Conservation (phyloP, 2,888 invertebrate genomes). For the Aelia acuminata region DNA sequence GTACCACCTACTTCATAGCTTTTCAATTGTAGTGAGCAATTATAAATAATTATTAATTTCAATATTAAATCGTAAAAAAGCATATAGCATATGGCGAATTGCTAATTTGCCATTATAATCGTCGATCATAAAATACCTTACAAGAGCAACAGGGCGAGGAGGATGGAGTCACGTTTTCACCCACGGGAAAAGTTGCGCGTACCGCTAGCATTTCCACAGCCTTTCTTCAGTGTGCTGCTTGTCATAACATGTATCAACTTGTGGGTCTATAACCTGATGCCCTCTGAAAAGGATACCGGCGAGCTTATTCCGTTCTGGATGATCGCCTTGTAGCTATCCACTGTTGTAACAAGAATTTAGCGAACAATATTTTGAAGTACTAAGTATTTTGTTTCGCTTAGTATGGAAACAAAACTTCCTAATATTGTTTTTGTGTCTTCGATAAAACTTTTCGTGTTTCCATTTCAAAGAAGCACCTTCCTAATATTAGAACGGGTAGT, state of each 20-base stretch:
- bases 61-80: neutral
- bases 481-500: no score
- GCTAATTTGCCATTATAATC: neutral
- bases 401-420: no score
- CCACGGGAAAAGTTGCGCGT: neutral
- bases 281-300: neutral
- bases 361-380: no score
- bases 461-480: no score
- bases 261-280: neutral
- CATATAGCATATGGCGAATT: neutral
- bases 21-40: no score
- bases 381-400: no score
- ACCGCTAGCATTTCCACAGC: constrained; percentile 34
- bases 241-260: neutral
- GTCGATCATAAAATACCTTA: neutral
- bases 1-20: no score
- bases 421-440: no score
- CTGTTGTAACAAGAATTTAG: no score
- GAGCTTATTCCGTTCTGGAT: neutral
- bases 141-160: neutral
- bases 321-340: neutral
- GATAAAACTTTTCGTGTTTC: no score
- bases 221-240: neutral
- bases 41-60: neutral
- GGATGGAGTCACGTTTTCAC: neutral